Evolutionary conservation across 2,113 vertebrate species (phyloP), one percentile per base, ranked within the genome.

Genomic region (Mugil cephalus): DNA sequence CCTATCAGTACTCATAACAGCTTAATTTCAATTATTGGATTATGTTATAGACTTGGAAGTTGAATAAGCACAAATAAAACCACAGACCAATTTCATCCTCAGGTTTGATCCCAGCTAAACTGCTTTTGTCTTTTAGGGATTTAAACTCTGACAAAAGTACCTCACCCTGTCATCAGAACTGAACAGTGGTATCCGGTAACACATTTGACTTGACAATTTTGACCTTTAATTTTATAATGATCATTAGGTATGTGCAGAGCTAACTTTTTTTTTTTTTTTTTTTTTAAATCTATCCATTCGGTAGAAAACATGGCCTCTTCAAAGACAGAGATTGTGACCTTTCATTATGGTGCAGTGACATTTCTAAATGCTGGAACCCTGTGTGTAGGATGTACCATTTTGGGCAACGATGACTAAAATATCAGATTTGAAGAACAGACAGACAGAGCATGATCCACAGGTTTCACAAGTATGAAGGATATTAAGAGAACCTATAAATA

Each of bases 131-230:
- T 60, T 60, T 53, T 8, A 39, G 8, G 34, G 39, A 24, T 15
- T 38, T 15, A 64, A 17, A 38, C n/a, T 17, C 38, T 42, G 8
- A 34, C 17, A 60, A 39, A 64, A 38, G 24, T 21, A 39, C 10
- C 14, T 2, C 38, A 30, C 19, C 13, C 46, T 50, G 43, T 21
- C 43, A 65, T 50, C 11, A 12, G 42, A 74, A 65, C 0, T 13
- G 24, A 55, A 50, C 9, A 53, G 30, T 34, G 54, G n/a, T 45
- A 39, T 53, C 53, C 30, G 18, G 40, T 17, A 53, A 51, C 56
- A 56, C 19, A 76, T 76, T 82, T 70, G 63, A 87, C 76, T 80
- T 86, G 54, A 67, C 42, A 80, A 74, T 77, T 38, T 10, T 69
- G 79, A 89, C 79, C 73, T 88, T 64, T 77, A 54, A 43, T 42